These are phyloP conservation scores for Enoplosus armatus DNA, from an alignment of 2,797 vertebrate genomes.

Conservation along the genomic window DNA sequence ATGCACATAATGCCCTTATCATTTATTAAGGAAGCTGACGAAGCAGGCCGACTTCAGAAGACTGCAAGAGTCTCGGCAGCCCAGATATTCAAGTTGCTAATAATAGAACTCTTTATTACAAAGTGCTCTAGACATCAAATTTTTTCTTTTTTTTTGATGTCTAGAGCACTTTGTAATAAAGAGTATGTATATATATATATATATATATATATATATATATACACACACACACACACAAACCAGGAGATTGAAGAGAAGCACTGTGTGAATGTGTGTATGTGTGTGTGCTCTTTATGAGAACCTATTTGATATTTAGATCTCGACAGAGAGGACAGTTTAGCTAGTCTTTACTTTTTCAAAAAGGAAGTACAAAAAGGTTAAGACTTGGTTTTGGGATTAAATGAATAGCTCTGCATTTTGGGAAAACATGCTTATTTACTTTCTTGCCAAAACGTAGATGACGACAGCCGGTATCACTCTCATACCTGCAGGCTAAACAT, in stretches of 20 bases:
- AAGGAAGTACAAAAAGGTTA: neutral
- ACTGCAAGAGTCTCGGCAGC: neutral
- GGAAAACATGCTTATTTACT: neutral
- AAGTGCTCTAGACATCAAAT: no score
- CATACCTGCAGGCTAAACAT: neutral
- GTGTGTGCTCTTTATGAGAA: neutral
- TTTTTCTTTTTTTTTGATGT: no score
- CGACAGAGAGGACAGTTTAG: neutral
- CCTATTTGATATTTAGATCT: neutral
- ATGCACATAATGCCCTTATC: neutral
- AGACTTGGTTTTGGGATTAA: neutral
- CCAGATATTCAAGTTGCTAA: constrained; percentile 32
- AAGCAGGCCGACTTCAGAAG: neutral
- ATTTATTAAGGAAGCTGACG: neutral
- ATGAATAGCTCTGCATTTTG: neutral
- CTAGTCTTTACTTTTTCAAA: neutral
- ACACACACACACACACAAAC: no score
- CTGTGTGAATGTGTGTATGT: neutral
- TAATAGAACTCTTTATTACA: constrained; percentile 25
- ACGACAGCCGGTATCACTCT: neutral
- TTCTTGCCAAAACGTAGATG: neutral
- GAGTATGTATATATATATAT: no score
- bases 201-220: neutral
- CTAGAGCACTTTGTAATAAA: no score
- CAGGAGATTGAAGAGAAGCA: constrained; percentile 20